These are phyloP conservation scores for Tolypeutes matacus DNA, from an alignment of 2,797 vertebrate species.

Conservation along the genomic window DNA sequence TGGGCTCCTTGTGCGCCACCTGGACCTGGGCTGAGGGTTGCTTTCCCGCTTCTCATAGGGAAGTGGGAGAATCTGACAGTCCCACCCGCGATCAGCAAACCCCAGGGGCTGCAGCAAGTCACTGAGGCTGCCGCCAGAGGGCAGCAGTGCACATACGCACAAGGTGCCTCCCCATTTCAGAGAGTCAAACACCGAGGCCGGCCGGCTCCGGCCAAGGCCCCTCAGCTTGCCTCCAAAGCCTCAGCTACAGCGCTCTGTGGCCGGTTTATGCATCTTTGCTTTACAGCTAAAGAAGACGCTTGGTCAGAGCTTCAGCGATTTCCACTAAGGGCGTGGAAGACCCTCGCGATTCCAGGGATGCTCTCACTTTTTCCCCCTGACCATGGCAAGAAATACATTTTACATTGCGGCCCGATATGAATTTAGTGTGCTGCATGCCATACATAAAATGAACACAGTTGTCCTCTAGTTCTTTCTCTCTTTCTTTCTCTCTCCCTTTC, in stretches of 20 bases:
- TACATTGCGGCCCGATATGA: too few species aligned
- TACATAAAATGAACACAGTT: too few species aligned
- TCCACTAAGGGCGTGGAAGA: neutral
- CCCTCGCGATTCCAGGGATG: neutral
- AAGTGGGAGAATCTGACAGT: neutral
- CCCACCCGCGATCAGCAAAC: neutral
- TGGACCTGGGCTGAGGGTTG: too few species aligned
- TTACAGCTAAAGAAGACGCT: neutral
- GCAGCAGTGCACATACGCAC: constrained; percentile 58
- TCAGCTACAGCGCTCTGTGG: neutral
- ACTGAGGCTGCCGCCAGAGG: constrained; percentile 61
- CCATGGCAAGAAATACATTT: neutral
- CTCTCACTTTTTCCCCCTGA: neutral
- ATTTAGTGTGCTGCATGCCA: too few species aligned
- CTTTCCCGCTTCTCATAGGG: neutral
- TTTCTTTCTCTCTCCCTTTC: too few species aligned
- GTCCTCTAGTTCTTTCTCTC: too few species aligned
- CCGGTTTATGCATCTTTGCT: neutral
- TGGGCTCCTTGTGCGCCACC: too few species aligned
- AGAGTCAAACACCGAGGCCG: neutral
- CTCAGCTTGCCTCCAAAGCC: neutral
- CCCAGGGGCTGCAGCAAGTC: neutral
- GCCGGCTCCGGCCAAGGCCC: neutral
- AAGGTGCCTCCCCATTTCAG: neutral
- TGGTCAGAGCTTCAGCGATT: neutral